Base-by-base conservation (phyloP, 2,113 vertebrate genomes). In the Hippolais icterina region DNA sequence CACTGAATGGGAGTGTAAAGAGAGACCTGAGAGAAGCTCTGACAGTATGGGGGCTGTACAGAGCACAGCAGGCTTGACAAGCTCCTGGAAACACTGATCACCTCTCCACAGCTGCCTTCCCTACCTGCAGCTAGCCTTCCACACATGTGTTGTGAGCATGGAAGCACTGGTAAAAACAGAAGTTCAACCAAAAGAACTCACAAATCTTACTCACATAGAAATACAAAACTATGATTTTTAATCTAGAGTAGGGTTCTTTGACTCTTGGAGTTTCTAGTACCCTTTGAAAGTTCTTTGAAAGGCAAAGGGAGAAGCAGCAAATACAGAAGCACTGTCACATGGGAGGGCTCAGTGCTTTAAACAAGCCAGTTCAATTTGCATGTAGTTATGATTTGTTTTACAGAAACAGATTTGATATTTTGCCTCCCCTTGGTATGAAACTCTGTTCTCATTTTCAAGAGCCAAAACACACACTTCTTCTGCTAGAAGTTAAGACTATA, bases 391-490 rank as follows among this genome's bases (percentile, higher is more conserved):
- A 96, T 90, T 83, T 2, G 8, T 83, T 95, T 93, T 86, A 77
- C 93, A 96, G 93, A 93, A 95, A 70, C 14, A 59, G 42, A 94
- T 70, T 66, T 71, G 59, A 80, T 96, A 94, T 86, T 93, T 95
- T 90, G 59, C n/a, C 68, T 88, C 60, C n/a, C 52, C 59, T 81
- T 87, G 60, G 72, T 80, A 83, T 78, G 79, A 83, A 90, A 89
- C 33, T n/a, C 53, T 25, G 13, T 41, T 90, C 83, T 66, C 44
- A 66, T 90, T 87, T 90, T 70, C 41, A 93, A 89, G 83, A 90
- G 94, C 90, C 93, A 96, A 95, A 92, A 87, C 47, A 95, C 63
- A 96, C 76, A 89, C 47, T 66, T 17, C n/a, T 83, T 59, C 85
- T 81, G 33, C 78, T 90, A 71, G 54, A 69, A 91, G 50, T 70